phyloP scores from a whole-genome alignment of 2,888 invertebrate genomes.

The Acrobasis suavella region DNA sequence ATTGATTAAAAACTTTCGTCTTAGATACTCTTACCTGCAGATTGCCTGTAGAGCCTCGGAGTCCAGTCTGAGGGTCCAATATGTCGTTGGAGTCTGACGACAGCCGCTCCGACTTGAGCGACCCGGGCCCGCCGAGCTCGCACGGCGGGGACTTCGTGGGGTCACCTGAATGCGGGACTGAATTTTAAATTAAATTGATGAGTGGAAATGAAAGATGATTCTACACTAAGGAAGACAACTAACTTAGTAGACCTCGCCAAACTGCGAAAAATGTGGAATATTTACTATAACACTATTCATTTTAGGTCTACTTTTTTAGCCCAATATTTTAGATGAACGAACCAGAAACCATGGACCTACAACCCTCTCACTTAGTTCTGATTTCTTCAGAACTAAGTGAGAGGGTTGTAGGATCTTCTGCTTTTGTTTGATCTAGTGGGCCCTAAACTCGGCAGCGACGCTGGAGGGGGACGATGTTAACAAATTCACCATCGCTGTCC shows the following conservation, averaged over 20 bases:
- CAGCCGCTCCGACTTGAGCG: constrained; percentile 75
- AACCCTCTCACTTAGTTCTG: too few relatives aligned
- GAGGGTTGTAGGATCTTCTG: too few relatives aligned
- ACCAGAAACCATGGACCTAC: too few relatives aligned
- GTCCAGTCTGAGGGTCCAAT: constrained; percentile 77
- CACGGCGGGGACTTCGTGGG: constrained; percentile 79
- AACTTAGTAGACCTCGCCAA: too few relatives aligned
- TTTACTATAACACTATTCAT: too few relatives aligned
- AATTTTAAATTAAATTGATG: constrained; percentile 9
- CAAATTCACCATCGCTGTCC: constrained; percentile 70
- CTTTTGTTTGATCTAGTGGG: too few relatives aligned
- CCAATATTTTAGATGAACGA: too few relatives aligned
- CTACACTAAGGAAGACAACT: neutral
- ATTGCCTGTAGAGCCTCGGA: constrained; percentile 67
- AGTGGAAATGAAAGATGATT: neutral
- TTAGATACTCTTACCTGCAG: constrained; percentile 58
- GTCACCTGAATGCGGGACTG: constrained; percentile 57
- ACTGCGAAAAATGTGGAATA: too few relatives aligned
- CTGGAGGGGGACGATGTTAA: neutral
- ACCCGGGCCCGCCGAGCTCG: constrained; percentile 76
- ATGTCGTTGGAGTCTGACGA: constrained; percentile 80
- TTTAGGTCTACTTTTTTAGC: too few relatives aligned
- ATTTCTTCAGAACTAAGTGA: too few relatives aligned
- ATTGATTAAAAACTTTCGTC: neutral
- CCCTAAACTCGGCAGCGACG: too few relatives aligned